These are phyloP conservation scores for Geotria australis DNA, from an alignment of 2,797 vertebrate species.

Conservation along the genomic window DNA sequence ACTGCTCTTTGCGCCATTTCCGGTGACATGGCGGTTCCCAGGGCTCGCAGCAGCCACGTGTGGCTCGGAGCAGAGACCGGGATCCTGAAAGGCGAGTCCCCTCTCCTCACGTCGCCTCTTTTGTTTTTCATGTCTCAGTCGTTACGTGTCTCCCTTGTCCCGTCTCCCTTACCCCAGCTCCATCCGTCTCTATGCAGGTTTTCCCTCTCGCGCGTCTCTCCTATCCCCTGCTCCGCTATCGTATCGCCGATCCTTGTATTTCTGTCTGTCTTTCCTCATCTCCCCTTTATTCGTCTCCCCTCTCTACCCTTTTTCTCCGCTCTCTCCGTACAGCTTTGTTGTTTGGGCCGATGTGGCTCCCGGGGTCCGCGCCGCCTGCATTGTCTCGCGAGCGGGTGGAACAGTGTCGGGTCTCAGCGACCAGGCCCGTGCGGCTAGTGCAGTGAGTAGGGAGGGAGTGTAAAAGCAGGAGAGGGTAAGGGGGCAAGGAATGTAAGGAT, in stretches of 20 bases:
- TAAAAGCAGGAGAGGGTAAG: neutral
- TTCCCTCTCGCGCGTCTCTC: neutral
- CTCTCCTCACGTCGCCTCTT: conserved; percentile 1
- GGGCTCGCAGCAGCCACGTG: too few relatives aligned
- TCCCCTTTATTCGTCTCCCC: neutral
- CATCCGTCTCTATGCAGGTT: neutral
- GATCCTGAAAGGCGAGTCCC: neutral
- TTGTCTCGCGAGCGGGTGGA: conserved; percentile 9
- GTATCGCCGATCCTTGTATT: neutral
- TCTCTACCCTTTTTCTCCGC: neutral
- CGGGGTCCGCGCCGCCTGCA: conserved; percentile 11
- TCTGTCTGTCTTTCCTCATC: neutral
- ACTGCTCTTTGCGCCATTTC: neutral
- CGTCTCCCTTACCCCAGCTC: conserved; percentile 1
- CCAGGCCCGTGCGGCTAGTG: conserved; percentile 1
- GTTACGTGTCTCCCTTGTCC: neutral
- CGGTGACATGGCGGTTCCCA: neutral
- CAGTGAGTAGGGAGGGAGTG: neutral
- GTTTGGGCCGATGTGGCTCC: conserved; percentile 15
- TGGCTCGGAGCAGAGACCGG: neutral
- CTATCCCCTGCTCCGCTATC: neutral
- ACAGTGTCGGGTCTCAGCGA: conserved; percentile 3
- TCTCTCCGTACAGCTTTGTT: conserved; percentile 10
- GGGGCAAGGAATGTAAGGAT: neutral
- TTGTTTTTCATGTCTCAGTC: neutral